Evolutionary conservation across 2,797 vertebrate genomes (phyloP), one percentile per base, ranked within the genome.

Genomic region (Pangasius djambal): DNA sequence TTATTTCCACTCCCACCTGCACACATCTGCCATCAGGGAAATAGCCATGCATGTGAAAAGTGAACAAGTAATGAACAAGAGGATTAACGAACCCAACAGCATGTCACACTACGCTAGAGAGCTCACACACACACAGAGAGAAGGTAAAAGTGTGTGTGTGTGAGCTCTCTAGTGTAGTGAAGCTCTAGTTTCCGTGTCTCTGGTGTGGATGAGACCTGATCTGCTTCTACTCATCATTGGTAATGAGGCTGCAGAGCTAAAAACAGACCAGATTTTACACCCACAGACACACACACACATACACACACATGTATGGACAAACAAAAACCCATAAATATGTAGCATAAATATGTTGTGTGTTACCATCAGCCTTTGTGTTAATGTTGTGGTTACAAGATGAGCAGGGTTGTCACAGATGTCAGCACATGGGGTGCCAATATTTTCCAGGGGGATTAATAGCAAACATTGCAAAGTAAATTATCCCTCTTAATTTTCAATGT

Each of bases 181-280:
- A 87, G 86, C 86, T 87, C 86, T 63, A 85, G 65, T 87, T 88
- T 90, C 81, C 70, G 50, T 63, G 44, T 78, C 50, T 90, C 61
- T 77, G 86, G 89, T 72, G 74, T 89, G 83, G 86, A 52, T 61
- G 61, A 69, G 55, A n/a, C 86, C 50, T 70, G 78, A 87, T 79
- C 70, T 91, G 92, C 92, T 91, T 92, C 91, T 90, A 72, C 92
- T 92, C 89, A 91, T 74, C 91, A 83, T 65, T 81, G 50, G 92
- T 95, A 94, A 95, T 93, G 93, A 95, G 91, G 93, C 92, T 90
- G 91, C 59, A 87, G 90, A 90, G 88, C 93, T 94, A 94, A 94
- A 94, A 95, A 93, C 91, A 92, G 92, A 37, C 31, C 31, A 28
- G 34, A 63, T 63, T 83, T 50, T 7, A 72, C 61, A 50, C 61